Evolutionary conservation across 2,113 vertebrate species (phyloP), one percentile per base, ranked within the genome.

Genomic region (Mus musculus): DNA sequence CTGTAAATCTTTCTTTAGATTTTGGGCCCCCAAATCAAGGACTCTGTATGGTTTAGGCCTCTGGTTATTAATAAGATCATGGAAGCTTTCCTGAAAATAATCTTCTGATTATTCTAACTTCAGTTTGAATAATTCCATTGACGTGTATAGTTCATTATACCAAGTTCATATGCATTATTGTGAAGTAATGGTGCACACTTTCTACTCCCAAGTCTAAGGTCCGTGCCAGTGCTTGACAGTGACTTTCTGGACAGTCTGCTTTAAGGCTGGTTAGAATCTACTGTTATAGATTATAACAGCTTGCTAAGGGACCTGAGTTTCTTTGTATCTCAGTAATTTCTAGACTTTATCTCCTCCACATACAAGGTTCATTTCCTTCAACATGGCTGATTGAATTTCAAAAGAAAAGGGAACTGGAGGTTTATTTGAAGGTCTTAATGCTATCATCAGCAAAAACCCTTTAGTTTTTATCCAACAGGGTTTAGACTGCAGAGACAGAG

Each of bases 401-500:
- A 82, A 96, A 72, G 59, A 69, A 90, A 92, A 88, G 24, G 28
- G 52, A 89, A 0, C 16, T 88, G 6, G 39, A 42, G 19, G 7
- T n/a, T 86, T 84, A 89, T 73, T 49, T 16, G 14, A 84, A 95
- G 56, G 19, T 20, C 71, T 87, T 76, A 80, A 33, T 87, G 81
- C 67, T 33, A 90, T 63, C 67, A 10, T 39, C 28, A 85, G 52
- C 1, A 49, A 63, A 61, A 78, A 90, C 61, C 80, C 56, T 33
- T 91, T 63, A 65, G 81, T 91, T 59, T 93, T 93, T 91, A 93
- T 84, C 39, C 20, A 52, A 22, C 19, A 61, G 36, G 22, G 39
- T 30, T 93, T 59, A 88, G 91, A 46, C 39, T 39, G 28, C 42
- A 95, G 73, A 84, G 72, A 91, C 9, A 90, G 88, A 87, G 28